Percentiles rank a stretch among this genome's conserved stretches.
Conservation (phyloP, 2,797 vertebrate species). For the Mionectes olivaceus region DNA sequence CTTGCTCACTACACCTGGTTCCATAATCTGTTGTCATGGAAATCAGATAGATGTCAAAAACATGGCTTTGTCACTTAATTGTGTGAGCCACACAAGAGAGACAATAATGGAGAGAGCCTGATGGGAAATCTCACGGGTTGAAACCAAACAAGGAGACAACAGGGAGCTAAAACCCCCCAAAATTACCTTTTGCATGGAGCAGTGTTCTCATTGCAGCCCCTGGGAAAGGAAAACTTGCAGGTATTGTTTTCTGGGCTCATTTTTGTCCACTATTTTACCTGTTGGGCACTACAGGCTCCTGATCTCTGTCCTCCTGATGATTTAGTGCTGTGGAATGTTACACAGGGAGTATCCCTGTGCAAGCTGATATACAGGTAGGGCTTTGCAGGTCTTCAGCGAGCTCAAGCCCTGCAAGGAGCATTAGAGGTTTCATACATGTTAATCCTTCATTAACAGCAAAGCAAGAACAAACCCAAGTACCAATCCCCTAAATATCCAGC, state of each 20-base stretch:
- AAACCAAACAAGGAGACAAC: conserved; percentile 22
- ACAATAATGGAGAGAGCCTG: not conserved
- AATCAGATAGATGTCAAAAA: conserved; percentile 76
- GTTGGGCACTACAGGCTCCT: not conserved
- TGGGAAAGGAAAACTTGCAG: not conserved
- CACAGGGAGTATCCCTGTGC: not conserved
- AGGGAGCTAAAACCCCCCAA: not conserved
- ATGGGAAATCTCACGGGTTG: conserved; percentile 6
- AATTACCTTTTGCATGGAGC: not conserved
- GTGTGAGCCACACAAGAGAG: conserved; percentile 23
- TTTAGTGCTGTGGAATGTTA: not conserved
- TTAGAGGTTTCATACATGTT: not conserved
- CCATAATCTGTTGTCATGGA: conserved; percentile 75
- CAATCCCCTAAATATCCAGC: not conserved
- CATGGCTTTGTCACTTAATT: conserved; percentile 50
- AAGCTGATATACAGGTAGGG: not conserved
- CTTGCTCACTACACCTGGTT: conserved; percentile 42
- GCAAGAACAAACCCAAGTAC: not conserved
- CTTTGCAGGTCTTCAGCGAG: not conserved
- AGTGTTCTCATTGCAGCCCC: not conserved
- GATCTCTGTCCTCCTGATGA: not conserved
- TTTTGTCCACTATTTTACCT: not conserved
- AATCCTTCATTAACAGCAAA: not conserved
- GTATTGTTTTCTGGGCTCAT: not conserved
- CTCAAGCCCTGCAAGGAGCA: not conserved